phyloP scores from a whole-genome alignment of 2,797 vertebrate genomes.

The Pangasius krempfi region DNA sequence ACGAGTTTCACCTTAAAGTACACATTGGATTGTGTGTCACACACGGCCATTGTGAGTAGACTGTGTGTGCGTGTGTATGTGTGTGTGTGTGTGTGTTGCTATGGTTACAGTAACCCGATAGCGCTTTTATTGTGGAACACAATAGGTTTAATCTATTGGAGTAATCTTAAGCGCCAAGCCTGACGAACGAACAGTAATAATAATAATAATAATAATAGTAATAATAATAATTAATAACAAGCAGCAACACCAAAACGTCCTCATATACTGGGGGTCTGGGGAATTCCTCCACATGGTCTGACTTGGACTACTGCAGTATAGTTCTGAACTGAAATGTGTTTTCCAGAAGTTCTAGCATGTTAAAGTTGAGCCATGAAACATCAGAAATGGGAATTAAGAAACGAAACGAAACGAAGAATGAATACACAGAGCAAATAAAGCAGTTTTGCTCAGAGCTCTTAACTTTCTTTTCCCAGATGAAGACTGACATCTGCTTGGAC shows the following conservation, averaged over 20 bases:
- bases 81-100: conserved; percentile 9
- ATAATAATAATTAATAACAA: background rate
- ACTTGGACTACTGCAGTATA: no score
- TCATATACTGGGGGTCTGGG: background rate
- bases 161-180: background rate
- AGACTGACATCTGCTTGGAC: background rate
- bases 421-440: background rate
- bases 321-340: background rate
- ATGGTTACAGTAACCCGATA: background rate
- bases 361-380: background rate
- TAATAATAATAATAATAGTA: background rate
- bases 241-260: background rate
- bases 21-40: background rate
- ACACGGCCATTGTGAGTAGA: background rate
- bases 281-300: background rate
- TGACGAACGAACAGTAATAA: background rate
- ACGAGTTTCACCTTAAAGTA: no score
- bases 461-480: background rate
- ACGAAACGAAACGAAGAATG: background rate
- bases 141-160: no score
- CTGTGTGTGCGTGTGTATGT: background rate
- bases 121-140: background rate
- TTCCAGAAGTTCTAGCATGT: background rate
- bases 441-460: background rate
- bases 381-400: background rate